Conservation (phyloP, 2,113 vertebrate species). For the Donacobius atricapilla region DNA sequence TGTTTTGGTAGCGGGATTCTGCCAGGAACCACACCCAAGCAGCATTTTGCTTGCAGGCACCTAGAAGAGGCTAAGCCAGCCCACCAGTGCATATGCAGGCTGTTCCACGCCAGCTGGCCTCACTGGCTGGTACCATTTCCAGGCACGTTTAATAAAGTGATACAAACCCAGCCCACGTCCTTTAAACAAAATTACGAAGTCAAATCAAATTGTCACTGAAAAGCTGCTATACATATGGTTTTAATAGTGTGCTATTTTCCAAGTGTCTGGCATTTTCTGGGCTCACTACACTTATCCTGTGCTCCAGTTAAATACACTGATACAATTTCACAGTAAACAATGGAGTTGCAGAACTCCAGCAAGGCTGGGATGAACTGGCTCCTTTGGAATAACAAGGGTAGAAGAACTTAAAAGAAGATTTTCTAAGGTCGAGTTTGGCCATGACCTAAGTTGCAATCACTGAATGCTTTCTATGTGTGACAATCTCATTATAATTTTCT, state of each 20-base stretch:
- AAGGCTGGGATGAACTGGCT: not conserved
- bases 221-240: not conserved
- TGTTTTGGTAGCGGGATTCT: fast-evolving
- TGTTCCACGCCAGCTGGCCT: not conserved
- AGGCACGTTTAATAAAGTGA: not conserved
- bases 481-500: not conserved
- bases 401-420: not conserved
- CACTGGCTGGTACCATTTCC: not conserved
- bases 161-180: not conserved
- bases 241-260: not conserved
- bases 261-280: not conserved
- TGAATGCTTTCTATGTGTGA: not conserved
- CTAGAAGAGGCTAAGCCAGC: not conserved
- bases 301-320: not conserved
- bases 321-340: not conserved
- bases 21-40: not conserved
- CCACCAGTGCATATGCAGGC: not conserved
- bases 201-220: not conserved
- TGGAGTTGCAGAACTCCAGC: not conserved
- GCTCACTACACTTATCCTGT: not conserved
- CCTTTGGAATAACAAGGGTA: not conserved
- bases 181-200: not conserved
- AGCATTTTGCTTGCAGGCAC: not conserved
- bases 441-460: not conserved
- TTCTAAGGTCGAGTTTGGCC: not conserved